phyloP scores from a whole-genome alignment of 2,888 invertebrate genomes.

The Phortica magna region DNA sequence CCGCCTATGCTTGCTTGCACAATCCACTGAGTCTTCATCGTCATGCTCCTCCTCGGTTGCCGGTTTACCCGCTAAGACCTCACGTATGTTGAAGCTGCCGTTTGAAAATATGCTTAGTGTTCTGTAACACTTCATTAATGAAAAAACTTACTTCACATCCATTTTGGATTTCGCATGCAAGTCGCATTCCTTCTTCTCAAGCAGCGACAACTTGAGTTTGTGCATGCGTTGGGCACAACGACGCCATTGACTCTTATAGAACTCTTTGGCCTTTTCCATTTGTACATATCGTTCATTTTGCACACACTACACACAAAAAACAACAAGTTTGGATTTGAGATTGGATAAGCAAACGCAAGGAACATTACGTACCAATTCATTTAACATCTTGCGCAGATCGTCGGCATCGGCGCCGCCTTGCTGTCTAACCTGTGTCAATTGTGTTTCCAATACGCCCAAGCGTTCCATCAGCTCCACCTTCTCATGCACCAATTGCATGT shows the following conservation, averaged over 20 bases:
- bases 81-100: constrained; percentile 16
- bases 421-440: constrained; percentile 48
- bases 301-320: constrained; percentile 43
- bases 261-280: constrained; percentile 83
- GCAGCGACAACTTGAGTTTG: constrained; percentile 78
- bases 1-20: background rate
- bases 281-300: constrained; percentile 81
- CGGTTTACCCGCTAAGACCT: background rate
- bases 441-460: constrained; percentile 60
- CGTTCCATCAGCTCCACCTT: constrained; percentile 69
- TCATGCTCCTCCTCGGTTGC: background rate
- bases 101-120: background rate
- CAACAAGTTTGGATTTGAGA: background rate
- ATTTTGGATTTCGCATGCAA: constrained; percentile 14
- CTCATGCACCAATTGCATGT: constrained; percentile 77
- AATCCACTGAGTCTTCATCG: background rate
- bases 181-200: constrained; percentile 48
- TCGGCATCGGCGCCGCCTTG: constrained; percentile 73
- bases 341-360: background rate
- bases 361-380: constrained; percentile 80
- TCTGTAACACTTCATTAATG: background rate
- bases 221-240: constrained; percentile 85
- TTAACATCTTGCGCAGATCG: constrained; percentile 82
- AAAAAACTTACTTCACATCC: constrained; percentile 42
- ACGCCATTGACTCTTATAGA: constrained; percentile 88